A percentile compares a stretch with the other conserved stretches of the same genome.
Evolutionary conservation across 1,140 invertebrate species (phyloP).

Genomic region (Bombus confusus): DNA sequence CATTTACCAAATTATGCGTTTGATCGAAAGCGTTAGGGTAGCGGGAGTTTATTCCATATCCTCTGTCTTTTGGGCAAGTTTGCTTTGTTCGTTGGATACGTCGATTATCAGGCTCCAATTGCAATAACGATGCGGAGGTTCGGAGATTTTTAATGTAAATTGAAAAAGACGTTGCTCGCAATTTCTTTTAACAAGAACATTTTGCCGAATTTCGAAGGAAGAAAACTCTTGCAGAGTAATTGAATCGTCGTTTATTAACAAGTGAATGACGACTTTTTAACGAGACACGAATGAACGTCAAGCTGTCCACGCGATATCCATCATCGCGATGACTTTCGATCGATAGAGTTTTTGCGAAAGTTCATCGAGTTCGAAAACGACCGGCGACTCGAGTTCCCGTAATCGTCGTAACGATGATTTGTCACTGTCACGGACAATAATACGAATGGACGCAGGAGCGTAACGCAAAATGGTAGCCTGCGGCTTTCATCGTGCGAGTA

Average conservation of each 20-base stretch:
- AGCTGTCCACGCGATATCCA: background rate
- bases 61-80: too few species aligned
- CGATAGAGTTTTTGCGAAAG: background rate
- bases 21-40: too few species aligned
- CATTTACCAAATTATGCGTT: too few species aligned
- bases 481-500: background rate
- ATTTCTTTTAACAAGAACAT: too few species aligned
- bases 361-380: background rate
- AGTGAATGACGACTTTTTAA: background rate
- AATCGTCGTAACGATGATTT: background rate
- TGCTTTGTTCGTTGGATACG: too few species aligned
- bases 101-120: too few species aligned
- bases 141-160: too few species aligned
- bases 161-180: too few species aligned
- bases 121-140: too few species aligned
- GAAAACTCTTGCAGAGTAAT: background rate
- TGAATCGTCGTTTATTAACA: background rate
- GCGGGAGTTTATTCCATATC: too few species aligned
- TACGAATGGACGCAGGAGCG: background rate
- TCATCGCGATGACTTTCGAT: background rate
- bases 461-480: conserved; percentile 12
- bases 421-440: conserved; percentile 16
- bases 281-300: background rate
- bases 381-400: background rate
- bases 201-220: background rate